Evolutionary conservation across 2,888 invertebrate species (phyloP), one percentile per base, ranked within the genome.

Genomic region (Rotaria sp.): DNA sequence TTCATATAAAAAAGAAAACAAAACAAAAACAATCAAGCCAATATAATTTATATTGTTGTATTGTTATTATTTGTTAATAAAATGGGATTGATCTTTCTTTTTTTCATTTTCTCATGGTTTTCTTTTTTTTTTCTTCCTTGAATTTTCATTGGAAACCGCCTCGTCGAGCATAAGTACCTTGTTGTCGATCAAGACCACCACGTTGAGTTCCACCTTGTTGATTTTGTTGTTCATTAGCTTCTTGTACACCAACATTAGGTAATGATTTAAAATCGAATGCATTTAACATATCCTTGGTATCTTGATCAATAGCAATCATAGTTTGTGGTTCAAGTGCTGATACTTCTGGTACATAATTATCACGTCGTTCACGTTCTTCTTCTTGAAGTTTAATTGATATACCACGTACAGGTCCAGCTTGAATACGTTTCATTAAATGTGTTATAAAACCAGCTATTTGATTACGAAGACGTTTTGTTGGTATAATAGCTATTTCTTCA

Each of bases 371-470:
- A 91, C 99, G 94, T 92, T 99, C 99, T 92, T 99, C 99, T 92
- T 99, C 99, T 92, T 99, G 99, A 89, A 99, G 93, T 92, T 99
- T 99, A 92, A 99, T 99, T 88, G 98, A 99, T 92, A 99, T 99
- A 88, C 99, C 99, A 90, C 98, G 94, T 45, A 99, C 97, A 92
- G 99, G 97, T 38, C 97, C 97, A 91, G 96, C 95, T 90, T 97
- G 95, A 89, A 99, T 94, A 90, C 99, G 94, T 91, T 97, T 97
- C 99, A 99, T 99, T 92, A 99, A 94, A 93, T 99, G 99, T 88
- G 99, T 99, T 87, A 99, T 96, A 92, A 97, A 99, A 57, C 99
- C 99, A 91, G 99, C 98, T 91, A 99, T 97, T 93, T 97, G 96
- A 92, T 99, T 99, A 89, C 97, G 94, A 88, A 99, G 93, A 87